A percentile compares a stretch with the other conserved stretches of the same genome.
Evolutionary conservation across 1,140 invertebrate genomes (phyloP).

Genomic region (Bombus impatiens): DNA sequence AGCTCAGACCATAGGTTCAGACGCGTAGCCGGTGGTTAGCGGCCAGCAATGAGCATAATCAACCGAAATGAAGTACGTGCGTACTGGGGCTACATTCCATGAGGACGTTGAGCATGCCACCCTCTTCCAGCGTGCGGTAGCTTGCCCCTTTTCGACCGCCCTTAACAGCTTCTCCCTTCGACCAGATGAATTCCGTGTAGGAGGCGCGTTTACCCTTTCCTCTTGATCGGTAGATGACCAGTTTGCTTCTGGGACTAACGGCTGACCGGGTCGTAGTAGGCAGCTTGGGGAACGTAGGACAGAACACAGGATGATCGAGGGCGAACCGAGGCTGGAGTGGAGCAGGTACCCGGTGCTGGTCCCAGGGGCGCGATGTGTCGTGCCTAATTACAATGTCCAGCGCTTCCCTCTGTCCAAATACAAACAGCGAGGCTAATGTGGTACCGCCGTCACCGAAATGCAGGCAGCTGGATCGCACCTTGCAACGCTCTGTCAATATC

Average conservation of each 20-base stretch:
- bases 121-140: constrained; percentile 14
- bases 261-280: not conserved
- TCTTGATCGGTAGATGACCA: not conserved
- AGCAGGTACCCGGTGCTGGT: constrained; percentile 34
- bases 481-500: constrained; percentile 70
- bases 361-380: constrained; percentile 80
- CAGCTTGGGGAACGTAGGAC: not conserved
- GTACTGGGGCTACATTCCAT: constrained; percentile 63
- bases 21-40: constrained; percentile 24
- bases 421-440: constrained; percentile 79
- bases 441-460: constrained; percentile 51
- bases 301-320: constrained; percentile 40
- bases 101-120: constrained; percentile 45
- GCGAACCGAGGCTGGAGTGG: constrained; percentile 3
- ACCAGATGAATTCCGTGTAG: constrained; percentile 18
- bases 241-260: constrained; percentile 21
- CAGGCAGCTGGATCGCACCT: constrained; percentile 53
- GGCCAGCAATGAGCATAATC: constrained; percentile 62
- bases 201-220: constrained; percentile 21
- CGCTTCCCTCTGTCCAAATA: constrained; percentile 78
- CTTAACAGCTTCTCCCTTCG: not conserved
- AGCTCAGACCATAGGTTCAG: not conserved
- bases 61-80: constrained; percentile 72
- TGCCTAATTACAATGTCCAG: constrained; percentile 81
- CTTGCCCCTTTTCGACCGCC: not conserved